Evolutionary conservation across 2,113 vertebrate genomes (phyloP), one percentile per base, ranked within the genome.

Genomic region (Alces alces): DNA sequence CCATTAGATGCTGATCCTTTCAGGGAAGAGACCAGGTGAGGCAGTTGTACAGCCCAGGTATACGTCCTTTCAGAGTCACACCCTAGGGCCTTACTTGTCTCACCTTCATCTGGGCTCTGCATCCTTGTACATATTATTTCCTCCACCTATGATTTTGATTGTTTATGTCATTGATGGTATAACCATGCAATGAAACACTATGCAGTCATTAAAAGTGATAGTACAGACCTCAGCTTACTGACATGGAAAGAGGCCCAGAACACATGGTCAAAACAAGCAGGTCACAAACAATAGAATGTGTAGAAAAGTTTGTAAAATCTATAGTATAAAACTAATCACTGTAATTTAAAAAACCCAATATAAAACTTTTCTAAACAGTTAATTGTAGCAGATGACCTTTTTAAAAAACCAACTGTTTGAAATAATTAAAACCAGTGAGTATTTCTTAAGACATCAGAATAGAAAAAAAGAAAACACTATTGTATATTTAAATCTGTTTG

Each of bases 391-490:
- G 79, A 66, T 89, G 83, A 55, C 80, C n/a, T 85, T 79, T 27
- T 55, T 50, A 50, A 95, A 78, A 87, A 17, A 14, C 58, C 52
- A 89, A 95, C 89, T 8, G 36, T n/a, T 57, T 58, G 30, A 80
- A 96, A 61, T 76, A 86, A 86, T 85, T 97, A 79, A 97, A 95
- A 95, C 52, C 17, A 58, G 14, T 2, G 14, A 78, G 28, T 58
- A 39, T 64, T 86, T 96, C 82, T 83, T 55, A 73, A 88, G 90
- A 70, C 45, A 80, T 45, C 27, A n/a, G 80, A 83, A 95, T 2
- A 93, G 16, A 28, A 86, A 39, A 55, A 93, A 95, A 96, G 57
- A 87, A 84, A 93, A 73, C 23, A 89, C 25, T 10, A 85, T 2
- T 84, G 60, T 50, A 39, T 50, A 33, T 73, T 93, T 84, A 96